Conservation (phyloP, 2,888 invertebrate species). For the Cepaea hortensis region DNA sequence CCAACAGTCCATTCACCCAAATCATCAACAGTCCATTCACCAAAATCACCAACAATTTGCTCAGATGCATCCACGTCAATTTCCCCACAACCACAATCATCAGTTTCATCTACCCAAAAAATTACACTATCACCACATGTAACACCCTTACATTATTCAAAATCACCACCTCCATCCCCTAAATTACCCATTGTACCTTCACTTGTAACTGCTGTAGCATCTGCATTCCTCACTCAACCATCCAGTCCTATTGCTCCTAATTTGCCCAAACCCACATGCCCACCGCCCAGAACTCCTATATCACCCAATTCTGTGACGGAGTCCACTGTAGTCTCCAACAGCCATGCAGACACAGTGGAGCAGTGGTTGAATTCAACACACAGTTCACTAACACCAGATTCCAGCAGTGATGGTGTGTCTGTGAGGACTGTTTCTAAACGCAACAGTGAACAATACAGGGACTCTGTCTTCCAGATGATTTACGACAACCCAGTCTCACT, state of each 20-base stretch:
- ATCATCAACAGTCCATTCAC: not conserved
- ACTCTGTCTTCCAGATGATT: constrained; percentile 36
- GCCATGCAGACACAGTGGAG: not conserved
- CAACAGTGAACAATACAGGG: constrained; percentile 29
- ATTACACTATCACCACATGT: not conserved
- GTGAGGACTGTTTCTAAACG: not conserved
- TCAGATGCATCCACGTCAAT: not conserved
- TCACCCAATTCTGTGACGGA: not conserved
- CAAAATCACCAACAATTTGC: not conserved
- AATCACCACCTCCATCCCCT: not conserved
- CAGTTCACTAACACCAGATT: not conserved
- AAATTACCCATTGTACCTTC: not conserved
- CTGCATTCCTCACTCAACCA: too few species aligned
- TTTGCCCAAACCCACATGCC: not conserved
- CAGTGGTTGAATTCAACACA: not conserved
- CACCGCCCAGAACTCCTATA: not conserved
- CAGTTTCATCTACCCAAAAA: not conserved
- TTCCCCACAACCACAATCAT: not conserved
- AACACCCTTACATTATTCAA: not conserved
- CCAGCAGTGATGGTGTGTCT: not conserved
- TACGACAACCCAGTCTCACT: constrained; percentile 52
- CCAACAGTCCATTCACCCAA: not conserved
- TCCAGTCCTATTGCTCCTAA: too few species aligned
- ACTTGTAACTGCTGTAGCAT: not conserved
- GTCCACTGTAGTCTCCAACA: not conserved